Base-by-base conservation (phyloP, 2,113 vertebrate genomes). In the Halichoeres trimaculatus region DNA sequence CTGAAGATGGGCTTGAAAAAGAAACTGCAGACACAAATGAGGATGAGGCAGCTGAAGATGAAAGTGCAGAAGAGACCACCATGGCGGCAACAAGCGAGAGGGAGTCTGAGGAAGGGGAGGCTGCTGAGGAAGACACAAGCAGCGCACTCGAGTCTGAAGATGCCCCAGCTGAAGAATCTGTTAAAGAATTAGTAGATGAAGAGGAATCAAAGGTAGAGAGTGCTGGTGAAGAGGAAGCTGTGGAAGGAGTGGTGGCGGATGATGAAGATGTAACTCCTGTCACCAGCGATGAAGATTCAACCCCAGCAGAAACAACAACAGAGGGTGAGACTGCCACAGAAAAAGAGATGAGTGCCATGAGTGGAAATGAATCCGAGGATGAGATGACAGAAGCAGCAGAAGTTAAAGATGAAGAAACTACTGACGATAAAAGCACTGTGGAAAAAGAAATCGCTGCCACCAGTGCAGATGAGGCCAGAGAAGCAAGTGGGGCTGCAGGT, bases 181-280 rank as follows among this genome's bases (percentile, higher is more conserved):
- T 48, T 12, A 51, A 75, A 80, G 79, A 81, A 75, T 6, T 48
- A 8, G 38, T 17, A 17, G 47, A 82, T 52, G 68, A 85, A 70
- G 34, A 55, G 10, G 34, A 63, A 17, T 36, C 54, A 30, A 23
- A 14, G 1, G 61, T 34, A 74, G 60, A 43, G 41, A 43, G 41
- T 43, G 41, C 41, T 43, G 41, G 1, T 2, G 45, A 20, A 48
- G 1, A 48, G 5, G 45, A 48, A 20, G 19, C 45, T 9, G 45
- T n/a, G 4, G n/a, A 48, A 48, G 45, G 10, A 7, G 7, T 2
- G 17, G 19, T 17, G 16, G 43, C 7, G 17, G 17, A 19, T 14
- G n/a, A 19, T 19, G n/a, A 19, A n/a, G 45, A 19, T n/a, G 45
- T n/a, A 10, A 19, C 19, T 19, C n/a, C 45, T n/a, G 45, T 7